Conservation (phyloP, 2,888 invertebrate genomes). For the Ganaspis brasiliensis region DNA sequence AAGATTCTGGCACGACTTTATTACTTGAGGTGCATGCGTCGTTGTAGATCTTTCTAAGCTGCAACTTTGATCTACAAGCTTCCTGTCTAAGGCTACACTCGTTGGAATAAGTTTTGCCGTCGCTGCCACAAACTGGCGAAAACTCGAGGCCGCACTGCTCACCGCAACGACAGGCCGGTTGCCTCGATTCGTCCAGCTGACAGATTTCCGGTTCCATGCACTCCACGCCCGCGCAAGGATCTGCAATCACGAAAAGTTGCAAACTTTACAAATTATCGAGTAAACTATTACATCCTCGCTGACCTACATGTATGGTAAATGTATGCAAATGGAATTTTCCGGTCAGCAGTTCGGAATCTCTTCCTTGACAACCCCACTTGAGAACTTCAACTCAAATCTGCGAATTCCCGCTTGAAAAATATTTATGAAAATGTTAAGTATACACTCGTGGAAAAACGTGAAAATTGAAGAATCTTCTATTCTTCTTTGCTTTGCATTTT, state of each 20-base stretch:
- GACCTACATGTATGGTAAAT: slow-evolving; percentile 24
- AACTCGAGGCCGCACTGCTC: slow-evolving; percentile 88
- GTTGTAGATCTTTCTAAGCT: slow-evolving; percentile 89
- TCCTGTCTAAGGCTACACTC: slow-evolving; percentile 91
- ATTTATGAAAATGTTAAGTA: too few species aligned
- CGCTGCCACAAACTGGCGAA: slow-evolving; percentile 89
- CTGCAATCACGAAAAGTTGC: slow-evolving; percentile 81
- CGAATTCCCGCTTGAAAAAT: too few species aligned
- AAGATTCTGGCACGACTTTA: slow-evolving; percentile 6
- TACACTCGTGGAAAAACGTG: too few species aligned
- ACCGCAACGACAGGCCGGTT: slow-evolving; percentile 90
- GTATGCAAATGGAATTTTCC: slow-evolving; percentile 42
- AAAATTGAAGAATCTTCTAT: too few species aligned
- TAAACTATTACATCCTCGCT: slow-evolving; percentile 29
- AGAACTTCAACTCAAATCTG: neutral
- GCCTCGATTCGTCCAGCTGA: slow-evolving; percentile 89
- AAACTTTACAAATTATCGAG: slow-evolving; percentile 44
- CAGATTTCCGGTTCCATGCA: slow-evolving; percentile 92
- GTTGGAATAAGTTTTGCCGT: slow-evolving; percentile 90
- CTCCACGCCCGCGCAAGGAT: slow-evolving; percentile 91
- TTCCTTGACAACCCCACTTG: neutral
- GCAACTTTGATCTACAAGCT: slow-evolving; percentile 89
- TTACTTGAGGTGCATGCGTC: slow-evolving; percentile 92
- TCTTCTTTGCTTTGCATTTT: too few species aligned
- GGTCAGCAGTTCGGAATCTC: slow-evolving; percentile 32